Conservation (phyloP, 1,140 invertebrate genomes). For the Drosophila ercepeae region DNA sequence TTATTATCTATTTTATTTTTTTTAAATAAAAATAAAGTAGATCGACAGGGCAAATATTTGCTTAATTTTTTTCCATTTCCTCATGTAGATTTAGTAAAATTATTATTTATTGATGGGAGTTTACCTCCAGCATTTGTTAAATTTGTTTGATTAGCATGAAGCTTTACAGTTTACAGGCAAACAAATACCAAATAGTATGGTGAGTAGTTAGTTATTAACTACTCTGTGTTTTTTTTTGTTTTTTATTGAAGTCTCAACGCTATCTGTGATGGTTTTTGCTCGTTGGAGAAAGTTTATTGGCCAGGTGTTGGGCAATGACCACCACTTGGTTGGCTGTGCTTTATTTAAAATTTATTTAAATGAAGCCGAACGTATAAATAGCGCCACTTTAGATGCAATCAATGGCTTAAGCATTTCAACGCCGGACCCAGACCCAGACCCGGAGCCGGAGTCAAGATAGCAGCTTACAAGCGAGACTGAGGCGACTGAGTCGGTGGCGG, state of each 20-base stretch:
- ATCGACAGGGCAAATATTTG: conserved; percentile 33
- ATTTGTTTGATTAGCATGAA: conserved; percentile 19
- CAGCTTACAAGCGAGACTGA: conserved; percentile 34
- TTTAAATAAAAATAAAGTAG: conserved; percentile 6
- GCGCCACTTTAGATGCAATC: conserved; percentile 79
- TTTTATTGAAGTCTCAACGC: background rate
- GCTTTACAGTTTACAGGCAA: background rate
- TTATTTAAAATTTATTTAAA: conserved; percentile 82
- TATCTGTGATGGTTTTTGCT: background rate
- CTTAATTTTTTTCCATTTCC: conserved; percentile 2
- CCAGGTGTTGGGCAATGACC: conserved; percentile 31
- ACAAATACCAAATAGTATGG: background rate
- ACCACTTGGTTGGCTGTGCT: conserved; percentile 41
- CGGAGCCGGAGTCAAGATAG: conserved; percentile 48
- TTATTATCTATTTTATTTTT: conserved; percentile 3
- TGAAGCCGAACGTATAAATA: conserved; percentile 77
- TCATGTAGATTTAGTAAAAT: conserved; percentile 43
- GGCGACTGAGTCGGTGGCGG: background rate
- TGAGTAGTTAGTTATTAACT: background rate
- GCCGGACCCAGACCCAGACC: conserved; percentile 26
- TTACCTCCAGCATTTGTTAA: conserved; percentile 26
- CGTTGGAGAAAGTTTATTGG: conserved; percentile 50
- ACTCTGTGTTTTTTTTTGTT: background rate
- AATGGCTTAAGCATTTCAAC: conserved; percentile 80
- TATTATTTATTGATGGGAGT: conserved; percentile 41